Evolutionary conservation across 1,140 invertebrate genomes (phyloP), one percentile per base, ranked within the genome.

Genomic region (Eufriesea mexicana): DNA sequence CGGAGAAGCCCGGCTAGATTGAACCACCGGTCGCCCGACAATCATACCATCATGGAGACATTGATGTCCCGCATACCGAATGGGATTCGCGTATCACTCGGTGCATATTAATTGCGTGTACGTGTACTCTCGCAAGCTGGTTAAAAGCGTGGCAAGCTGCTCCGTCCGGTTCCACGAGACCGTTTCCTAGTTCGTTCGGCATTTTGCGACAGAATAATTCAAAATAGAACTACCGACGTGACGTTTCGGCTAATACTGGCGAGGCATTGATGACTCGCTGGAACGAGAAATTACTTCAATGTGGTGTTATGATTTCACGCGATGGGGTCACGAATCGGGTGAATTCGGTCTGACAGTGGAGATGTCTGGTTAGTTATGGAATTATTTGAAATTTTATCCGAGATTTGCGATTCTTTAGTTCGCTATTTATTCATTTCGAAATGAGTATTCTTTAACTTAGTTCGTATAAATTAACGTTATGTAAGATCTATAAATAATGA

Each of bases 61-160:
- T 89, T 89, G 85, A 88, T 91, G 90, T 91, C 90, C 86, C 91
- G 90, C 91, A 92, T 92, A 92, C 89, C 84, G 88, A 93, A 67
- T 76, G 85, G 83, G 55, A 78, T 72, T 45, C 76, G 45, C 75
- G 73, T 81, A 73, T 81, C 87, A 68, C 86, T 71, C 54, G 71
- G 84, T 78, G 92, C 92, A 93, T 93, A 93, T 93, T 93, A 93
- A 93, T 92, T 89, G 76, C 81, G 54, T 35, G 66, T 59, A 74
- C 61, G 67, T 42, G 64, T 55, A 18, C 14, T 49, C 10, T 25
- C 5, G 47, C 16, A 10, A 25, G 12, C 49, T 18, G 8, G 14
- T n/a, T 49, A 28, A 61, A 61, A n/a, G 54, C 67, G 25, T 51
- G 25, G 28, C n/a, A 49, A 62, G 8, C 28, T 45, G 16, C 28